A percentile compares a stretch with the other conserved stretches of the same genome.
Conservation (phyloP, 1,140 invertebrate genomes). For the Trachymyrmex septentrionalis region DNA sequence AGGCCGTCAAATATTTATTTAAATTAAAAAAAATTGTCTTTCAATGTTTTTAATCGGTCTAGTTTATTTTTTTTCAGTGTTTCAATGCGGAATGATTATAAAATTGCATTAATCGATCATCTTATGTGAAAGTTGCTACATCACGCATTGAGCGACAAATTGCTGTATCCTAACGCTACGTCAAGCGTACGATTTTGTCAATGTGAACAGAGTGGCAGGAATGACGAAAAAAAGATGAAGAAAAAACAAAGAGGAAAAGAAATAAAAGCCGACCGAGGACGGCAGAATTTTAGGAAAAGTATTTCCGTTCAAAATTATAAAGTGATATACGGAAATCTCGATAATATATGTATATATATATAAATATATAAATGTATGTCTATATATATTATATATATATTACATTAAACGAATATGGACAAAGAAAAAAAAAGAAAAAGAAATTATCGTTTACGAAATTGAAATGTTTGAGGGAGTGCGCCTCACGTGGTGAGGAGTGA, state of each 20-base stretch:
- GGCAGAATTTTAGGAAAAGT: constrained; percentile 70
- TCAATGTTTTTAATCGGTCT: neutral
- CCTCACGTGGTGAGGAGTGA: constrained; percentile 2
- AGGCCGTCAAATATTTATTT: constrained; percentile 13
- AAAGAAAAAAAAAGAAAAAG: constrained; percentile 42
- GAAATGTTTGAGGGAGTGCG: constrained; percentile 56
- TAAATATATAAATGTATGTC: neutral
- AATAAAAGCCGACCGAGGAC: neutral
- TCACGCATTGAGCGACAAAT: neutral
- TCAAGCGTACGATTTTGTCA: constrained; percentile 44
- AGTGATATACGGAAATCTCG: constrained; percentile 46
- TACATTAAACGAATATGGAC: constrained; percentile 45
- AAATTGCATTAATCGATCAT: constrained; percentile 7
- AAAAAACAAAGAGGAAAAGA: constrained; percentile 18
- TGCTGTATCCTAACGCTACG: neutral
- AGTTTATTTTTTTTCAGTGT: constrained; percentile 6
- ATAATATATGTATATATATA: constrained; percentile 19
- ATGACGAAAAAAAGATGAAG: neutral
- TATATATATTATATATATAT: constrained; percentile 61
- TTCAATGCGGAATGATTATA: neutral
- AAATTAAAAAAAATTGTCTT: neutral
- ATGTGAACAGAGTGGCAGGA: constrained; percentile 37
- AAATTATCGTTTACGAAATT: constrained; percentile 65
- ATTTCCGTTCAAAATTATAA: constrained; percentile 65
- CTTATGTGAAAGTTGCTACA: neutral